Conservation (phyloP, 2,113 vertebrate species). For the Megatriorchis doriae region DNA sequence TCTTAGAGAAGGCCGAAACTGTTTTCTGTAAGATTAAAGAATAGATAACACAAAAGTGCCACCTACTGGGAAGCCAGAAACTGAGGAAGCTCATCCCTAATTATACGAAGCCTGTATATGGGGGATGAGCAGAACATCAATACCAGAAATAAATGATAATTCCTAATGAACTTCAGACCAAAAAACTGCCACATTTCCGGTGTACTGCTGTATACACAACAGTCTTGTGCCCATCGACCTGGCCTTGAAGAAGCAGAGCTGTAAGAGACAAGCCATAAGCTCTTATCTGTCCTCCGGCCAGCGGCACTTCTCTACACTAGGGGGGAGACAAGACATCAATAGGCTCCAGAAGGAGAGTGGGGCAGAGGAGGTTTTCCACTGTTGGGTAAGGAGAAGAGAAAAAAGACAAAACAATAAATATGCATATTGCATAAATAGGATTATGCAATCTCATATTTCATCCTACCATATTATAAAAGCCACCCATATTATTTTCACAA, state of each 20-base stretch:
- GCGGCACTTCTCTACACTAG: neutral
- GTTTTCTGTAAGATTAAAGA: neutral
- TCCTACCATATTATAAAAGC: neutral
- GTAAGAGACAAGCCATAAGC: neutral
- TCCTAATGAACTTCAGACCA: neutral
- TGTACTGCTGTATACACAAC: neutral
- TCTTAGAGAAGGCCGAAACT: neutral
- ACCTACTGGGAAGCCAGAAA: constrained; percentile 33
- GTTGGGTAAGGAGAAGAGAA: neutral
- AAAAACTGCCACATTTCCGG: neutral
- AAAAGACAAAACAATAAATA: neutral
- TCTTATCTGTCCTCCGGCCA: neutral
- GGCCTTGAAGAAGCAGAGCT: neutral
- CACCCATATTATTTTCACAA: neutral
- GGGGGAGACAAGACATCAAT: neutral
- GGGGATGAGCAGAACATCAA: neutral
- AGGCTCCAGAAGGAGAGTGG: neutral
- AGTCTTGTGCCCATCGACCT: rapidly evolving
- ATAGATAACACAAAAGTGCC: constrained; percentile 27
- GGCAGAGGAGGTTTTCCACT: neutral
- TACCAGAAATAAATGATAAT: neutral
- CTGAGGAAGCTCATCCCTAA: neutral
- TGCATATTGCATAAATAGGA: neutral
- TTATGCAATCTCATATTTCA: neutral
- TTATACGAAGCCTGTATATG: neutral